Conservation (phyloP, 2,888 invertebrate species). For the Thymelicus lineola region DNA sequence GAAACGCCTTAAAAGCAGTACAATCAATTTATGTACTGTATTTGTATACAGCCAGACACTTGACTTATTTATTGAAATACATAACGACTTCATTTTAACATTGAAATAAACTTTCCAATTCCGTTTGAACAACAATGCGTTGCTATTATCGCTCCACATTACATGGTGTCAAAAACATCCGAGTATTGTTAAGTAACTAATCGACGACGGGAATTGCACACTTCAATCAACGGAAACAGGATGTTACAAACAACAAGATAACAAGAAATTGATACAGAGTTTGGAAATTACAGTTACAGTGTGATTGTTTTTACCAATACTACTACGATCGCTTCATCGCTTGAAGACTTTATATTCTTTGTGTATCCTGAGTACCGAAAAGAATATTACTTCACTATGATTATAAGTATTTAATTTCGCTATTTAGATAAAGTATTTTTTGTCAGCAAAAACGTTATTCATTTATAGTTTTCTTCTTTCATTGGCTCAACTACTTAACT, state of each 20-base stretch:
- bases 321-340: background rate
- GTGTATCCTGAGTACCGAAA: too few relatives aligned
- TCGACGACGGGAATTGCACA: background rate
- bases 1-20: too few relatives aligned
- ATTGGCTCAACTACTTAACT: too few relatives aligned
- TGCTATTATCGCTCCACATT: background rate
- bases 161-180: conserved; percentile 17
- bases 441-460: too few relatives aligned
- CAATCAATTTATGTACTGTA: too few relatives aligned
- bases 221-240: conserved; percentile 22
- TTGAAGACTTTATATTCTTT: background rate
- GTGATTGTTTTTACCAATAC: background rate
- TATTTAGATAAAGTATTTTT: too few relatives aligned
- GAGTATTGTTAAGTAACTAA: conserved; percentile 17
- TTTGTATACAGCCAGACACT: too few relatives aligned
- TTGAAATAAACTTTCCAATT: background rate
- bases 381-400: too few relatives aligned
- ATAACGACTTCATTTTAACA: background rate
- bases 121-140: background rate
- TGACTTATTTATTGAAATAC: too few relatives aligned
- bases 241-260: conserved; percentile 3
- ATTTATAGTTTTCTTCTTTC: too few relatives aligned
- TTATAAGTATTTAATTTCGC: too few relatives aligned
- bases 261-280: background rate
- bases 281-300: background rate